Conservation (phyloP, 1,140 invertebrate genomes). For the Diuraphis noxia region DNA sequence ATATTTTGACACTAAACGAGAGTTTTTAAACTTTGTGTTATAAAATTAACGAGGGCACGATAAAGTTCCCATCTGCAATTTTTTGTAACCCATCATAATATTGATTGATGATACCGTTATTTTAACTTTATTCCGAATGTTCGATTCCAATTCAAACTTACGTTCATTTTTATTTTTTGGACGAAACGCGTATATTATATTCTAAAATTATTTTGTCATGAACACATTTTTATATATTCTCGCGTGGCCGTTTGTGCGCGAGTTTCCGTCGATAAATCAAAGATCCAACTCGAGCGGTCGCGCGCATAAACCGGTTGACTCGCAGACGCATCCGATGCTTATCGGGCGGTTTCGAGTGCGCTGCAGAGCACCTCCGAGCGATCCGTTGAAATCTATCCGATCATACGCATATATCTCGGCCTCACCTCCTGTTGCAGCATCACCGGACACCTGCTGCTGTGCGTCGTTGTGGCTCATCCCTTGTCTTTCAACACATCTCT, state of each 20-base stretch:
- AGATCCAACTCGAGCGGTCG: constrained; percentile 16
- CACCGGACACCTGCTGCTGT: constrained; percentile 34
- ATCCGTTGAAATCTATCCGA: constrained; percentile 50
- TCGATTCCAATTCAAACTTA: background rate
- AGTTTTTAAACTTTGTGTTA: background rate
- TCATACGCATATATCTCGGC: background rate
- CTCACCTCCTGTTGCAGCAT: background rate
- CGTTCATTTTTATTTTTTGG: background rate
- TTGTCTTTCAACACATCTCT: constrained; percentile 43
- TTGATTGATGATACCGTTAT: background rate
- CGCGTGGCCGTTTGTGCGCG: constrained; percentile 1
- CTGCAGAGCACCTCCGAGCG: constrained; percentile 6
- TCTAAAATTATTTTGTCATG: background rate
- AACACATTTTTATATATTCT: background rate
- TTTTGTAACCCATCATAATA: background rate
- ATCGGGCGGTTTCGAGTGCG: constrained; percentile 6
- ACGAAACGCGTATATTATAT: background rate
- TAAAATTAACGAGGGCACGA: background rate
- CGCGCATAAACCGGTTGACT: constrained; percentile 50
- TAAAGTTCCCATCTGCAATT: background rate
- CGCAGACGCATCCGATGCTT: constrained; percentile 40
- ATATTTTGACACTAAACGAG: background rate
- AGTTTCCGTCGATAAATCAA: constrained; percentile 34
- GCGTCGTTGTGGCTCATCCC: constrained; percentile 13
- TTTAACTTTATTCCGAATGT: background rate